Evolutionary conservation across 2,113 vertebrate species (phyloP).

Genomic region (Oxyura jamaicensis): DNA sequence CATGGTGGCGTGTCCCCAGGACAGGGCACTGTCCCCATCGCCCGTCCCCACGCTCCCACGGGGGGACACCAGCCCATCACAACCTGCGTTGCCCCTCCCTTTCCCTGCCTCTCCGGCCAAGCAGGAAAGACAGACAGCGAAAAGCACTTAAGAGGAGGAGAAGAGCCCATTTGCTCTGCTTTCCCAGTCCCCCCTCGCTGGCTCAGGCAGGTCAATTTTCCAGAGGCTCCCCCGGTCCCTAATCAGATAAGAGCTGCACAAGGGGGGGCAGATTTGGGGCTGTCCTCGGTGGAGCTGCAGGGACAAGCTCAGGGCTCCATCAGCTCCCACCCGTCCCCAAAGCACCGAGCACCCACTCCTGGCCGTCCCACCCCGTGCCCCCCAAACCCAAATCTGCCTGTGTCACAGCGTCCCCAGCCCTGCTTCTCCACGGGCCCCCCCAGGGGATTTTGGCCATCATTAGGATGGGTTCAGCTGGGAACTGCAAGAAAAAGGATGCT

Average conservation of each 20-base stretch:
- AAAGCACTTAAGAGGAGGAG: constrained; percentile 5
- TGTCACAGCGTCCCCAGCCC: not conserved
- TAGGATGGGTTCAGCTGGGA: not conserved
- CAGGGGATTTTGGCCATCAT: fast-evolving
- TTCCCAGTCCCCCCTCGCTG: not conserved
- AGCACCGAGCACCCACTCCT: not conserved
- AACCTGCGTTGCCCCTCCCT: not conserved
- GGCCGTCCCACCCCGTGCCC: not conserved
- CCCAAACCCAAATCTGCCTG: not conserved
- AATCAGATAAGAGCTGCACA: constrained; percentile 49
- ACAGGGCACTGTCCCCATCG: not conserved
- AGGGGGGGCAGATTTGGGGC: not conserved
- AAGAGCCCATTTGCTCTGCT: constrained; percentile 32
- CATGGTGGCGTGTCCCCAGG: not conserved
- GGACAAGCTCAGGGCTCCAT: not conserved
- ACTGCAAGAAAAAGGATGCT: not conserved
- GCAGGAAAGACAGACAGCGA: not conserved
- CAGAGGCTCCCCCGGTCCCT: constrained; percentile 50
- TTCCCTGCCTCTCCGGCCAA: not conserved
- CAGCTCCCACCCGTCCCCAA: not conserved
- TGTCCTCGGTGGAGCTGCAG: not conserved
- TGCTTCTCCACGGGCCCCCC: not conserved
- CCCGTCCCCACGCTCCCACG: fast-evolving
- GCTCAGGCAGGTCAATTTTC: constrained; percentile 72
- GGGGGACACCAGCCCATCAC: fast-evolving